Conservation (phyloP, 2,888 invertebrate genomes). For the Microctonus hyperodae region DNA sequence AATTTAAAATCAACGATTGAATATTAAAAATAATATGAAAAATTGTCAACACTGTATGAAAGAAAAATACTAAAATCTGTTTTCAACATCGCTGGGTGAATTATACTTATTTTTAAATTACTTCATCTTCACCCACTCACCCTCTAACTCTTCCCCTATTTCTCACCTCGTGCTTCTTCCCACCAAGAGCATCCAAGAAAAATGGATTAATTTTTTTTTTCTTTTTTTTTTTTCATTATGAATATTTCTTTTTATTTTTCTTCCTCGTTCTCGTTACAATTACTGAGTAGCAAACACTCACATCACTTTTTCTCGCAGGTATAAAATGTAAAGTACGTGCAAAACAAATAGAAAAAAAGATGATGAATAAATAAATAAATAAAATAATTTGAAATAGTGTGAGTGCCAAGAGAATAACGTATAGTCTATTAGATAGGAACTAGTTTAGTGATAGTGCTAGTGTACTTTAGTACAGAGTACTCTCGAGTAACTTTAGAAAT, state of each 20-base stretch:
- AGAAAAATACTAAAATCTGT: not conserved
- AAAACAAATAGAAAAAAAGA: not conserved
- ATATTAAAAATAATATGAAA: slow-evolving; percentile 12
- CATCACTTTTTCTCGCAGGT: not conserved
- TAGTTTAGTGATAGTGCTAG: not conserved
- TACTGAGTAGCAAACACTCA: not conserved
- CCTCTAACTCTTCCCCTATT: not conserved
- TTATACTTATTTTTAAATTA: no score
- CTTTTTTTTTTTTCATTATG: slow-evolving; percentile 11
- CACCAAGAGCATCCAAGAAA: slow-evolving; percentile 1
- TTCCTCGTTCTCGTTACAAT: not conserved
- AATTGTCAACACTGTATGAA: not conserved
- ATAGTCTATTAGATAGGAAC: not conserved
- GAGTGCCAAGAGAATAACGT: not conserved
- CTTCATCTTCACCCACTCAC: not conserved
- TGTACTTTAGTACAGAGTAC: not conserved
- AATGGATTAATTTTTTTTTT: slow-evolving; percentile 24
- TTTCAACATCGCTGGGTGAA: slow-evolving; percentile 7
- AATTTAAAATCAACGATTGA: slow-evolving; percentile 7
- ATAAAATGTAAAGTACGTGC: not conserved
- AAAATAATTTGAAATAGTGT: not conserved
- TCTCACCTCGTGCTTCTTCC: not conserved
- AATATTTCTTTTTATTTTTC: not conserved
- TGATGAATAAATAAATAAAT: not conserved
- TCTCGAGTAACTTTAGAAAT: slow-evolving; percentile 1